Evolutionary conservation across 1,140 invertebrate genomes (phyloP), one percentile per base, ranked within the genome.

Genomic region (Spodoptera frugiperda): DNA sequence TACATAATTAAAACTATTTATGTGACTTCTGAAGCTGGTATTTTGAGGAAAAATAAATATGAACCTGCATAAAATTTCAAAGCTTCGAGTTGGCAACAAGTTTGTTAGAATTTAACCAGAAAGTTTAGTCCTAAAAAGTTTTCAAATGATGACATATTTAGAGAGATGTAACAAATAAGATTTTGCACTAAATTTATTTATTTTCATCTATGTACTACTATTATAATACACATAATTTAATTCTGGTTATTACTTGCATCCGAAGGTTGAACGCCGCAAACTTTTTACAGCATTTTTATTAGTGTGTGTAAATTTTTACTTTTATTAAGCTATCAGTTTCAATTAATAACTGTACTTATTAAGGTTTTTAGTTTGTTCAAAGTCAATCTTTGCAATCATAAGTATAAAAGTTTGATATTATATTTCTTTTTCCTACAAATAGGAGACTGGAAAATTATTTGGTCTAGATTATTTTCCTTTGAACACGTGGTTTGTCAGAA

Each of bases 271-370:
- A 70, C 54, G 17, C 57, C 15, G 67, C 59, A 19, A 68, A 73
- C 53, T 57, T 70, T 74, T 75, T 78, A 75, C 54, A 54, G 33
- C 9, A 67, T 33, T 12, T 75, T 78, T 78, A 78, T 61, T 75
- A 75, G 39, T 19, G 53, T 14, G 46, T 72, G 75, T 78, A 70
- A 74, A 75, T 74, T 70, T 57, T 54, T 48, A 53, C 67, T 77
- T 77, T 72, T 77, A 72, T 71, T 17, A 53, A 70, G 63, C 51
- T 78, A 70, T 77, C 48, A 39, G 19, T 21, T 75, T 21, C 25
- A 77, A 59, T 70, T 68, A 65, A 65, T 63, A 70, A 76, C 46
- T 3, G 9, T 61, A 44, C 33, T 44, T 48, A 46, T 65, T 25
- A 25, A 25, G 25, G 2, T 39, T 39, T 9, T 39, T 4, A 39